Conservation (phyloP, 2,888 invertebrate genomes). For the Plemyria rubiginata region DNA sequence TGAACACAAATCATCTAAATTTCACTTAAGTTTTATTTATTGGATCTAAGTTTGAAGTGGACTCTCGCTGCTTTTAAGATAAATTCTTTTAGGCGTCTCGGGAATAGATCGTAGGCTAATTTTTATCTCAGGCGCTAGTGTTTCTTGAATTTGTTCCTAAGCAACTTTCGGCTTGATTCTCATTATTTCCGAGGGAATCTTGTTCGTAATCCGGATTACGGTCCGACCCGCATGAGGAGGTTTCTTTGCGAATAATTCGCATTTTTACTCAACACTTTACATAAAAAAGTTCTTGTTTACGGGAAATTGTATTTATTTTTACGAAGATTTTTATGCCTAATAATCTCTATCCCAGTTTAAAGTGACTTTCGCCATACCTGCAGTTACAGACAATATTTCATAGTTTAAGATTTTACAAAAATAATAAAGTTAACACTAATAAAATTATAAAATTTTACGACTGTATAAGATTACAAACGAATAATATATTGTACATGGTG, state of each 20-base stretch:
- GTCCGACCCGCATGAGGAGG: slow-evolving; percentile 8
- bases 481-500: no score
- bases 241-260: slow-evolving; percentile 14
- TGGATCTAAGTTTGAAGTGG: not conserved
- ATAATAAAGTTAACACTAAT: no score
- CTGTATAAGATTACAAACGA: no score
- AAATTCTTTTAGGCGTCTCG: not conserved
- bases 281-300: slow-evolving; percentile 21
- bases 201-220: slow-evolving; percentile 26
- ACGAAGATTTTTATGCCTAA: not conserved
- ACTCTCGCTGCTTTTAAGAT: not conserved
- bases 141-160: slow-evolving; percentile 4
- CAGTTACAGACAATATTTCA: no score
- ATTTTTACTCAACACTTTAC: slow-evolving; percentile 17
- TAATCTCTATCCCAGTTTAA: not conserved
- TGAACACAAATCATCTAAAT: no score
- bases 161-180: slow-evolving; percentile 11
- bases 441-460: no score
- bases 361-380: not conserved
- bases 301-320: slow-evolving; percentile 5
- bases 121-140: not conserved
- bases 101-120: slow-evolving; percentile 1
- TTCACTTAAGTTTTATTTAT: not conserved
- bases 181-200: slow-evolving; percentile 20
- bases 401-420: no score